Percentiles rank a stretch among this genome's conserved stretches.
phyloP scores from a whole-genome alignment of 2,888 invertebrate genomes.

The Melanostoma mellinum region DNA sequence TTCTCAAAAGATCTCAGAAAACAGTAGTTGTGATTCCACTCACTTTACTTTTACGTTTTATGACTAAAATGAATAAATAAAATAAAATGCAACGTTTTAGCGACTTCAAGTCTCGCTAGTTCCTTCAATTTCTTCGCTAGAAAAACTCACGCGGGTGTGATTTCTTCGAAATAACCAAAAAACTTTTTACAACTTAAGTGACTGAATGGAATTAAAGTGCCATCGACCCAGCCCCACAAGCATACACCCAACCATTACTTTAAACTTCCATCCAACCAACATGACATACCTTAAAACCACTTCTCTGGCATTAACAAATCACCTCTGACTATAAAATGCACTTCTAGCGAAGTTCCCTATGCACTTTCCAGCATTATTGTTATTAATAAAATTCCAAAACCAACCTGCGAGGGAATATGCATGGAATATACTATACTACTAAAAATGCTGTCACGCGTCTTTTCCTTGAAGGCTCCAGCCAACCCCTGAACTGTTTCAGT shows the following conservation, averaged over 20 bases:
- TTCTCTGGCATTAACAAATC: constrained; percentile 28
- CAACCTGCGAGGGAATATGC: background rate
- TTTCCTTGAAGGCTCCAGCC: background rate
- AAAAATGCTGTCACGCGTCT: constrained; percentile 1
- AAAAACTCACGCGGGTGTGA: constrained; percentile 6
- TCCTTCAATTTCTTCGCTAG: background rate
- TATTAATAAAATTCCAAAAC: constrained; percentile 35
- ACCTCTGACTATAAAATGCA: constrained; percentile 26
- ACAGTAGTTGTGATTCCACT: too few species aligned
- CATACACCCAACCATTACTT: background rate
- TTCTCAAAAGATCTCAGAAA: too few species aligned
- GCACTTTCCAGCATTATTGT: constrained; percentile 37
- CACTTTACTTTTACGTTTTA: too few species aligned
- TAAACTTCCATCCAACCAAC: background rate
- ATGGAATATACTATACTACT: too few species aligned
- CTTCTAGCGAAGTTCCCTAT: constrained; percentile 10
- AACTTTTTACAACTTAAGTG: constrained; percentile 20
- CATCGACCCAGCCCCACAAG: background rate
- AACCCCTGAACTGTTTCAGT: background rate
- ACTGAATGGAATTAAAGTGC: constrained; percentile 23
- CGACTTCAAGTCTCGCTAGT: background rate
- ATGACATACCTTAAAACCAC: background rate
- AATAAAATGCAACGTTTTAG: constrained; percentile 3
- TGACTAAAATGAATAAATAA: background rate
- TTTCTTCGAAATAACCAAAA: constrained; percentile 23